A percentile compares a stretch with the other conserved stretches of the same genome.
phyloP scores from a whole-genome alignment of 1,140 invertebrate species.

The Drosophila nannoptera region DNA sequence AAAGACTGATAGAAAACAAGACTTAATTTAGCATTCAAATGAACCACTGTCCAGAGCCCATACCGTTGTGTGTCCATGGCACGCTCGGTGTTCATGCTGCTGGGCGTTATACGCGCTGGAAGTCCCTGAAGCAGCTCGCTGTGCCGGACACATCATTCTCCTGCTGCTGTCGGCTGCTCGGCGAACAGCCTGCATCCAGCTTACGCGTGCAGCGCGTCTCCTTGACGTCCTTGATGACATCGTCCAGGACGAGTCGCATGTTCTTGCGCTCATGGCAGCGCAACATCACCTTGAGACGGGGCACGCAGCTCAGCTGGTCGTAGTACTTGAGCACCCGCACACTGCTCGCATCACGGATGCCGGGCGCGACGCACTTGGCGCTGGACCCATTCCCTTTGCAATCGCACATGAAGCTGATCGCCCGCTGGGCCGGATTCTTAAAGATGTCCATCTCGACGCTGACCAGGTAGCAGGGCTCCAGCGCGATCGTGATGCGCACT shows the following conservation, averaged over 20 bases:
- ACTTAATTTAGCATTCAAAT: neutral
- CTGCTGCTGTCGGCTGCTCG: neutral
- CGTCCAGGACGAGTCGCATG: slow-evolving; percentile 44
- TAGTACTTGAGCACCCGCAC: slow-evolving; percentile 55
- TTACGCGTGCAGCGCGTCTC: slow-evolving; percentile 34
- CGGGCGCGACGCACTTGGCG: slow-evolving; percentile 28
- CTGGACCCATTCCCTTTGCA: slow-evolving; percentile 9
- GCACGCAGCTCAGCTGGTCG: slow-evolving; percentile 51
- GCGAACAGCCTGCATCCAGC: slow-evolving; percentile 14
- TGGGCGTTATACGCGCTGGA: too few relatives aligned
- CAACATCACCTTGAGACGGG: slow-evolving; percentile 47
- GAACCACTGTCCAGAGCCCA: neutral
- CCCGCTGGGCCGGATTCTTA: slow-evolving; percentile 17
- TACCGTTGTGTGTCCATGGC: neutral
- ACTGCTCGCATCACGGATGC: neutral
- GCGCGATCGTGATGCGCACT: slow-evolving; percentile 56
- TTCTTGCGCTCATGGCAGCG: slow-evolving; percentile 28
- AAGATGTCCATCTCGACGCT: slow-evolving; percentile 49
- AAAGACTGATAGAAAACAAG: neutral
- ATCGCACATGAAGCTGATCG: slow-evolving; percentile 55
- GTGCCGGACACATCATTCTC: neutral
- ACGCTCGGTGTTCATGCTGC: too few relatives aligned
- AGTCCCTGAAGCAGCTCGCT: too few relatives aligned
- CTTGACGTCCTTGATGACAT: slow-evolving; percentile 44
- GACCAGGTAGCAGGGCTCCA: slow-evolving; percentile 69